phyloP scores from a whole-genome alignment of 2,797 vertebrate genomes.

The Monodelphis domestica region DNA sequence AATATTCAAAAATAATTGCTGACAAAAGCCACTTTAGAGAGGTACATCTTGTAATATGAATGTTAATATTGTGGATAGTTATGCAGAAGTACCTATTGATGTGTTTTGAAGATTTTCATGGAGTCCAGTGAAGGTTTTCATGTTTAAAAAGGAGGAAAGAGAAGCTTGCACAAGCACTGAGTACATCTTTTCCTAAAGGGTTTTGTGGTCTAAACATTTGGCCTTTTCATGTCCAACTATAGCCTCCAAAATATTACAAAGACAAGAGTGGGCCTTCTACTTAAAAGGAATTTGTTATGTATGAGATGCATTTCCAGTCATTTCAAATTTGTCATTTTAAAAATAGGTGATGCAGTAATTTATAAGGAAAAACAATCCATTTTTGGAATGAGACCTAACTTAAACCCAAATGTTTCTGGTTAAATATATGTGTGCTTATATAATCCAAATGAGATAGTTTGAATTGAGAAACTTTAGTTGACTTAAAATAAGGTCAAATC shows the following conservation, averaged over 20 bases:
- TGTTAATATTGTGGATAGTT: constrained; percentile 83
- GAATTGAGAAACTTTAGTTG: neutral
- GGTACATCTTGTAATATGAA: constrained; percentile 83
- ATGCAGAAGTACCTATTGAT: constrained; percentile 80
- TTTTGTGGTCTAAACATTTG: neutral
- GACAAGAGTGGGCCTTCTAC: neutral
- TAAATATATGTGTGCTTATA: neutral
- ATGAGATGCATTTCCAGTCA: constrained; percentile 57
- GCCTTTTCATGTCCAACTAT: neutral
- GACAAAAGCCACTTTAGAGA: constrained; percentile 83
- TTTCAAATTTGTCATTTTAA: constrained; percentile 59
- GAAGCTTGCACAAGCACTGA: neutral
- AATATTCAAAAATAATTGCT: constrained; percentile 86
- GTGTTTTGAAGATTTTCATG: constrained; percentile 76
- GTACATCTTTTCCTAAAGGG: neutral
- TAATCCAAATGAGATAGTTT: constrained; percentile 38
- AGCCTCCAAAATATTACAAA: constrained; percentile 37
- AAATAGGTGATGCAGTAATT: neutral
- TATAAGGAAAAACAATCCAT: neutral
- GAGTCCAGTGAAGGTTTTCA: constrained; percentile 71
- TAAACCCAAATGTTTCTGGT: constrained; percentile 6
- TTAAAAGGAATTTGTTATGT: constrained; percentile 64
- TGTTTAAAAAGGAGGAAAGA: constrained; percentile 45
- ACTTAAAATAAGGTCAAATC: constrained; percentile 4
- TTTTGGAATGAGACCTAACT: neutral